Percentiles rank a stretch among this genome's conserved stretches.
Conservation (phyloP, 1,140 invertebrate genomes). For the Pentalonia nigronervosa region DNA sequence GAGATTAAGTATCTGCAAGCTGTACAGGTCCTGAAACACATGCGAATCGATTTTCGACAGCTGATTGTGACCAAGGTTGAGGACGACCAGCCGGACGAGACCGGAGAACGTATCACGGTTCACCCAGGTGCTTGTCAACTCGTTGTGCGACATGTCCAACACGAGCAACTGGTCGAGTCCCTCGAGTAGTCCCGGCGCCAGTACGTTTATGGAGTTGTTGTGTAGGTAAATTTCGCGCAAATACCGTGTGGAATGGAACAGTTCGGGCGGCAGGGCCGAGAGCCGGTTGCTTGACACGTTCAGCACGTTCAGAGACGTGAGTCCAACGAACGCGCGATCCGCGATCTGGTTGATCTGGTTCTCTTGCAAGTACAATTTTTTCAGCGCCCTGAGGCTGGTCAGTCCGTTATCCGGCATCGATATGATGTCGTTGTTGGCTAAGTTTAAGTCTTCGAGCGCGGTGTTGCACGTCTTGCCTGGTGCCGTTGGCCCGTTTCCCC, state of each 20-base stretch:
- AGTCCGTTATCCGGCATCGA: conserved; percentile 81
- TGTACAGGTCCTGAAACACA: conserved; percentile 81
- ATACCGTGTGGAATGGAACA: conserved; percentile 83
- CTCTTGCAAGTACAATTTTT: conserved; percentile 79
- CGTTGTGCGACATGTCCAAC: conserved; percentile 87
- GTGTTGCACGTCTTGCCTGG: conserved; percentile 71
- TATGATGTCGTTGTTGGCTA: conserved; percentile 84
- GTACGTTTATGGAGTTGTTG: conserved; percentile 85
- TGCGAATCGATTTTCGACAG: conserved; percentile 81
- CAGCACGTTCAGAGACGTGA: conserved; percentile 80
- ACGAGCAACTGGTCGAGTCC: conserved; percentile 85
- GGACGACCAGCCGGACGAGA: conserved; percentile 82
- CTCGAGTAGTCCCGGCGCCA: conserved; percentile 81
- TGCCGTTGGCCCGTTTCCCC: conserved; percentile 64
- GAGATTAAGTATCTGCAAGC: conserved; percentile 81
- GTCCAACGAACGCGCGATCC: conserved; percentile 79
- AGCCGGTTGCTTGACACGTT: conserved; percentile 89
- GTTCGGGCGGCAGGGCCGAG: conserved; percentile 80
- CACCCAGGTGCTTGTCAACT: conserved; percentile 83
- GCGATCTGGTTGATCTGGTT: conserved; percentile 87
- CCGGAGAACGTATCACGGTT: conserved; percentile 84
- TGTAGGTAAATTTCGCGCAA: conserved; percentile 77
- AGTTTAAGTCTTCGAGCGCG: conserved; percentile 82
- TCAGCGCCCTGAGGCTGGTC: conserved; percentile 76
- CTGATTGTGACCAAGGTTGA: conserved; percentile 89